Evolutionary conservation across 2,113 vertebrate species (phyloP), one percentile per base, ranked within the genome.

Genomic region (Micromys minutus): DNA sequence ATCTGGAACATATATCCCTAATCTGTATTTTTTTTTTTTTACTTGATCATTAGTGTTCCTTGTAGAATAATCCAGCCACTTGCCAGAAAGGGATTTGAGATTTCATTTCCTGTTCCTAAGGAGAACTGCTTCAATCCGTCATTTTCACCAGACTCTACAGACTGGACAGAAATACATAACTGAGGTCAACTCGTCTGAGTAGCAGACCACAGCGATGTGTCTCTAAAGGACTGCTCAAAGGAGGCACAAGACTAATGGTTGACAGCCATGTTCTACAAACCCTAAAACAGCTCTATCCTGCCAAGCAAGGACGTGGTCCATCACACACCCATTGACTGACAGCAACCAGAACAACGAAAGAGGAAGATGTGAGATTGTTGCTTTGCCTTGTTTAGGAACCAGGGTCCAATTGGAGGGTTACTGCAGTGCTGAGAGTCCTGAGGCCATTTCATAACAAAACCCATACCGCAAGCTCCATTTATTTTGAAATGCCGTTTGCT

Each of bases 401-500:
- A 95, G 95, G 97, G 96, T 97, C 97, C 95, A 96, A 92, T 94
- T 67, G 92, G 96, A 97, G 97, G 95, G 94, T 96, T 86, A 97
- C 97, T 50, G 72, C 93, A 95, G 94, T 91, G 96, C 95, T 86
- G 91, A 95, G 96, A 98, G 97, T 94, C 93, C 95, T 84, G 95
- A 98, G 96, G 96, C 98, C 96, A 97, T 97, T 98, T 98, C 98
- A 98, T 97, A 97, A 98, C 97, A 97, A 98, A 98, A 97, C 97
- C 97, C 98, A 97, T 94, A 97, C 97, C 9, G 98, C 12, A 96
- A 97, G 96, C 96, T 96, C 92, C 81, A 89, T 98, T 99, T 98
- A 98, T 98, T 98, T 98, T 98, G 97, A 98, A 98, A 98, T 71
- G 50, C 7, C 89, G 95, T 97, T 98, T 98, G 98, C 98, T 98